A percentile compares a stretch with the other conserved stretches of the same genome.
phyloP scores from a whole-genome alignment of 2,888 invertebrate genomes.

The Idaea straminata region DNA sequence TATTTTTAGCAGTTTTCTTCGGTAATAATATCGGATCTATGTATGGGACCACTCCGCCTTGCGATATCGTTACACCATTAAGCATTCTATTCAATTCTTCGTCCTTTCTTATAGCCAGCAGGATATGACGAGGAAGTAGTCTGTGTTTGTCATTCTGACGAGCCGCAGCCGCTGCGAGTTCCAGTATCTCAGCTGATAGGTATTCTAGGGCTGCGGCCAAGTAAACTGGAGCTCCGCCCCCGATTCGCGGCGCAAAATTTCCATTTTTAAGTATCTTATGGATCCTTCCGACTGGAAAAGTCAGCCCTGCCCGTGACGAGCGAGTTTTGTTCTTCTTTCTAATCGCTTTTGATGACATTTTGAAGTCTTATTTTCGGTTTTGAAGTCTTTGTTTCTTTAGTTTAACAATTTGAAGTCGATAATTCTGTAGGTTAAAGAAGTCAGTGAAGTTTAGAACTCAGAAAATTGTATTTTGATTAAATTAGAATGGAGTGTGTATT shows the following conservation, averaged over 20 bases:
- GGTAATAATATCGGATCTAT: constrained; percentile 54
- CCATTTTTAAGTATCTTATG: constrained; percentile 80
- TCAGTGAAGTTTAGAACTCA: background rate
- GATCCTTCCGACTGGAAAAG: constrained; percentile 79
- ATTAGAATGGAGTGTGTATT: background rate
- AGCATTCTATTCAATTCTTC: constrained; percentile 56
- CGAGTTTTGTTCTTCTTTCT: constrained; percentile 45
- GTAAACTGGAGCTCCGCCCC: constrained; percentile 76
- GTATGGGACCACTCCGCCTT: constrained; percentile 53
- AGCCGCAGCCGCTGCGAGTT: constrained; percentile 82
- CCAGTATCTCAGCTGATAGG: constrained; percentile 84
- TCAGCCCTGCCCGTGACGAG: constrained; percentile 74
- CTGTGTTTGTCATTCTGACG: constrained; percentile 84
- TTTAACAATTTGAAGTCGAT: too few species aligned
- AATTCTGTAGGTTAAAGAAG: too few species aligned
- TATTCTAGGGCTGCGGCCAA: constrained; percentile 82
- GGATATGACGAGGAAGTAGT: constrained; percentile 49
- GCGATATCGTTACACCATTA: constrained; percentile 48
- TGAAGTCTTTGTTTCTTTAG: background rate
- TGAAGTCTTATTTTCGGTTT: constrained; percentile 8
- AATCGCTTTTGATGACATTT: constrained; percentile 35
- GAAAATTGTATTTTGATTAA: background rate
- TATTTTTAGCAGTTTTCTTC: constrained; percentile 49
- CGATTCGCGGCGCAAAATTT: constrained; percentile 80
- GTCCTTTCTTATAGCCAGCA: constrained; percentile 57